phyloP scores from a whole-genome alignment of 2,888 invertebrate genomes.

The Thelaira solivaga region DNA sequence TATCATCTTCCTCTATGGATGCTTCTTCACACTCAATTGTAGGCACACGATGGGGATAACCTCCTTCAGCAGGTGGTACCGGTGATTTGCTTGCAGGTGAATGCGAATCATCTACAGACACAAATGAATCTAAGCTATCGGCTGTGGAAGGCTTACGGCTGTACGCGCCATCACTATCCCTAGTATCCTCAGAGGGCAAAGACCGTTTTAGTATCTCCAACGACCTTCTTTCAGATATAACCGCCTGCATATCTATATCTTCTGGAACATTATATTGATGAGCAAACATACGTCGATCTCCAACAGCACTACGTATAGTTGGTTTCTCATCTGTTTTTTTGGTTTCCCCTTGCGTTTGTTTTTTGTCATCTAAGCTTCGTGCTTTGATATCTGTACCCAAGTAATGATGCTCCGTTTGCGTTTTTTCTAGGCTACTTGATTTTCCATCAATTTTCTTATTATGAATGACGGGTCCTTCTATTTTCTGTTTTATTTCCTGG shows the following conservation, averaged over 20 bases:
- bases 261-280: constrained; percentile 75
- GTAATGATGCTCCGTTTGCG: constrained; percentile 80
- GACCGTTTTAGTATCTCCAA: constrained; percentile 81
- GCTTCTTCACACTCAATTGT: constrained; percentile 77
- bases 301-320: constrained; percentile 70
- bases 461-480: constrained; percentile 81
- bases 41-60: constrained; percentile 75
- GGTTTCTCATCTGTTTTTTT: constrained; percentile 77
- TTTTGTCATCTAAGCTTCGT: constrained; percentile 83
- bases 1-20: constrained; percentile 76
- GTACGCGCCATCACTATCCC: constrained; percentile 70
- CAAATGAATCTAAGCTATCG: constrained; percentile 77
- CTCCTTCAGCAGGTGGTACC: constrained; percentile 67
- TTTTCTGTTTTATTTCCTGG: constrained; percentile 81
- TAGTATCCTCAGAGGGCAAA: constrained; percentile 77
- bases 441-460: constrained; percentile 81
- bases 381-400: constrained; percentile 82
- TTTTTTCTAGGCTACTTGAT: constrained; percentile 83
- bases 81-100: constrained; percentile 78
- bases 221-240: constrained; percentile 81
- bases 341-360: constrained; percentile 66
- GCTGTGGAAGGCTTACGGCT: constrained; percentile 78
- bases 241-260: constrained; percentile 80
- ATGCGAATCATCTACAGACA: constrained; percentile 82
- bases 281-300: constrained; percentile 74